Evolutionary conservation across 2,113 vertebrate genomes (phyloP), one percentile per base, ranked within the genome.

Genomic region (Lota lota): DNA sequence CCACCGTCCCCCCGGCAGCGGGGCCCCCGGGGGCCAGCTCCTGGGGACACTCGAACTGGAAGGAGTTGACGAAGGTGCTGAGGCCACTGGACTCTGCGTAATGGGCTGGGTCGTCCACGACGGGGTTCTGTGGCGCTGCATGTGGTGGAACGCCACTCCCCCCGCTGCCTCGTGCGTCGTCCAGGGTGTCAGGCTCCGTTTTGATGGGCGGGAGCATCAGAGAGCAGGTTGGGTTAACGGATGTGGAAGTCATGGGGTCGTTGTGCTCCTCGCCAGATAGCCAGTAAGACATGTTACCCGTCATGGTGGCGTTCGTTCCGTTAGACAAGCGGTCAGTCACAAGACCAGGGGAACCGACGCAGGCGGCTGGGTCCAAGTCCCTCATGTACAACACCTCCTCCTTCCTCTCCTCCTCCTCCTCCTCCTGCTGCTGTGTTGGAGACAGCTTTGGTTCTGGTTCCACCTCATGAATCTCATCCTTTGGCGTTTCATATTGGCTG

Each of bases 71-170:
- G 20, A 69, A 69, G 16, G 59, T 28, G 60, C 61, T 69, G 12
- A 69, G 67, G 12, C 67, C 67, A 14, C 62, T 60, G 2, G 67
- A 59, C 14, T 69, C 54, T 40, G 62, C 53, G 67, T 69, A 69
- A 21, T 69, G 60, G 11, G 54, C 22, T 4, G 50, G 12, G 11
- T 22, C 50, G 4, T 28, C 47, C 17, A 54, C n/a, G 8, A 19
- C 67, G 6, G 67, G 17, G 18, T 69, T n/a, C 21, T 28, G n/a
- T 19, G 60, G 40, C 40, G 12, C 40, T 0, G 40, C 40, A 8
- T 47, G 40, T 11, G 40, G 40, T 47, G 40, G 40, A 12, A 51
- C 40, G 40, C 40, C 40, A 1, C 40, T 14, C 12, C 40, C 40
- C 12, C 40, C 40, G 12, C 40, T 2, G 40, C 40, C 40, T 14